Evolutionary conservation across 2,797 vertebrate species (phyloP).

Genomic region (Crenuchus spilurus): DNA sequence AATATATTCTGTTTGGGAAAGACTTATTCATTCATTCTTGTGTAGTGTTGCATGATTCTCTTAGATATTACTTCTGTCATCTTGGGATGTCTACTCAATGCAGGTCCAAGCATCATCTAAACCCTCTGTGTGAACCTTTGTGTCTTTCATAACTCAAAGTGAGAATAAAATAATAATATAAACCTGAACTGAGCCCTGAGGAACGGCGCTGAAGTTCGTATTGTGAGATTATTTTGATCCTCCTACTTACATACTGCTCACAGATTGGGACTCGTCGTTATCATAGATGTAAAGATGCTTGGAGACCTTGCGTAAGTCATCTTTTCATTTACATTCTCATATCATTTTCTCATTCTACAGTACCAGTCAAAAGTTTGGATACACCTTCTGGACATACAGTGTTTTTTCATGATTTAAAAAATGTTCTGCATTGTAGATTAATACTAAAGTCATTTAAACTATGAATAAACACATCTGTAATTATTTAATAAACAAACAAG

Average conservation of each 20-base stretch:
- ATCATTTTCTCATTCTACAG: neutral
- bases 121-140: constrained; percentile 19
- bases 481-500: too few species aligned
- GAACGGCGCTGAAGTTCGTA: constrained; percentile 51
- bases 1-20: neutral
- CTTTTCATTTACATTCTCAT: constrained; percentile 57
- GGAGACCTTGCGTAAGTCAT: constrained; percentile 81
- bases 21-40: neutral
- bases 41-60: neutral
- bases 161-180: constrained; percentile 31
- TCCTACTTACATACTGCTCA: constrained; percentile 58
- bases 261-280: constrained; percentile 86
- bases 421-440: too few species aligned
- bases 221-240: constrained; percentile 60
- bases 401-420: too few species aligned
- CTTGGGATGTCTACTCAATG: constrained; percentile 5
- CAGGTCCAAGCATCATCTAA: neutral
- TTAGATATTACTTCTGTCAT: neutral
- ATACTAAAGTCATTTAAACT: too few species aligned
- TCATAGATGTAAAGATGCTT: constrained; percentile 85
- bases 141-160: constrained; percentile 25
- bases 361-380: too few species aligned
- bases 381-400: too few species aligned
- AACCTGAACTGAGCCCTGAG: constrained; percentile 16
- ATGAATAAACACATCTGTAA: too few species aligned